A percentile compares a stretch with the other conserved stretches of the same genome.
phyloP scores from a whole-genome alignment of 2,888 invertebrate genomes.

The Druceiella hillmani region DNA sequence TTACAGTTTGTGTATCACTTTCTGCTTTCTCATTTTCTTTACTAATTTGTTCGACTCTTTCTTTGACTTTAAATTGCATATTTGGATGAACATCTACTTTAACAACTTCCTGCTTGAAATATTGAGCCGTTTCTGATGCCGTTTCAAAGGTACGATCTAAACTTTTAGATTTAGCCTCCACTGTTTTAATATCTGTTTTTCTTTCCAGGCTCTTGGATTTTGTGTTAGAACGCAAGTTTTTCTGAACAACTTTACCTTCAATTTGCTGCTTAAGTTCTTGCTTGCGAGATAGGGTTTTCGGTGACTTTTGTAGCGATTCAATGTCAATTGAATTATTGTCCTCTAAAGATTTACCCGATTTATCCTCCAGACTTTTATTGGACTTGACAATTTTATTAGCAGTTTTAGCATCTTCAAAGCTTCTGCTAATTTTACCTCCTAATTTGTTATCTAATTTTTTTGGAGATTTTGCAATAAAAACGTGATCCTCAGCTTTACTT shows the following conservation, averaged over 20 bases:
- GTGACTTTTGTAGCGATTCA: conserved; percentile 50
- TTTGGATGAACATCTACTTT: conserved; percentile 46
- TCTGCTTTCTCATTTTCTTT: conserved; percentile 24
- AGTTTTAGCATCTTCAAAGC: conserved; percentile 56
- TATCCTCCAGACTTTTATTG: conserved; percentile 60
- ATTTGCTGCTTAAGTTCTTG: conserved; percentile 59
- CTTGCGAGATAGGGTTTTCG: conserved; percentile 53
- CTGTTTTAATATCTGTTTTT: conserved; percentile 54
- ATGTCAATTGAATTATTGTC: conserved; percentile 55
- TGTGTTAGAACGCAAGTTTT: conserved; percentile 46
- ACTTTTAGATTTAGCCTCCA: conserved; percentile 59
- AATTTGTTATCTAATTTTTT: conserved; percentile 62
- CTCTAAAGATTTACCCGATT: conserved; percentile 54
- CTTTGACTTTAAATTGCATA: too few species aligned
- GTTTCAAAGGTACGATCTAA: conserved; percentile 59
- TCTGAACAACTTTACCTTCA: conserved; percentile 58
- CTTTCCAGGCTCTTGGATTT: conserved; percentile 65
- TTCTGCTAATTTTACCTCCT: conserved; percentile 53
- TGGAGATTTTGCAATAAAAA: conserved; percentile 69
- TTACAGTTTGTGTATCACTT: conserved; percentile 57
- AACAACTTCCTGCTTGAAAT: conserved; percentile 47
- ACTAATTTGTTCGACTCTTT: conserved; percentile 27
- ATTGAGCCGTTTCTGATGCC: conserved; percentile 41
- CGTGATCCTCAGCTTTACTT: conserved; percentile 70
- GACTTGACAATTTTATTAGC: conserved; percentile 51